Conservation (phyloP, 1,140 invertebrate species). For the Drosophila fuyamai region DNA sequence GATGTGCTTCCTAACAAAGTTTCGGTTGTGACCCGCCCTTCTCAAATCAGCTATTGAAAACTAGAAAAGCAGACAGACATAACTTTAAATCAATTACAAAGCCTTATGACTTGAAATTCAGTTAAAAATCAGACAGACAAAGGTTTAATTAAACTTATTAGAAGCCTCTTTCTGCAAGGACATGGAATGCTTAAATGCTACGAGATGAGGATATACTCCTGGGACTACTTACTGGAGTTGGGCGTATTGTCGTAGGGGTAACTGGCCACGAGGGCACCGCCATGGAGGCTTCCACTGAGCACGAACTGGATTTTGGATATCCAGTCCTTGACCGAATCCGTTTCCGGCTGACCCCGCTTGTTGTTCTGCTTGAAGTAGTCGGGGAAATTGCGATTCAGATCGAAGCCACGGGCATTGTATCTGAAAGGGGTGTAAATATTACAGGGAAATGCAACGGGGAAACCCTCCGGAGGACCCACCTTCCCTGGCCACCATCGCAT, state of each 20-base stretch:
- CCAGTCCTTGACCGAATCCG: slow-evolving; percentile 97
- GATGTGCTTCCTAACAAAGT: slow-evolving; percentile 17
- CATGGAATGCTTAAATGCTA: neutral
- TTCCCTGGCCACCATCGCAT: slow-evolving; percentile 93
- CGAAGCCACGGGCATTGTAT: slow-evolving; percentile 94
- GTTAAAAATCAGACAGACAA: too few relatives aligned
- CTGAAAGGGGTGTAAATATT: slow-evolving; percentile 83
- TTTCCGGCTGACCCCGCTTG: slow-evolving; percentile 95
- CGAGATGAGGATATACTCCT: neutral
- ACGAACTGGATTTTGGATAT: slow-evolving; percentile 96
- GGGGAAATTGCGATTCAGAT: slow-evolving; percentile 96
- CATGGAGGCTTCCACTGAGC: slow-evolving; percentile 95
- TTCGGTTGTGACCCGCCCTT: slow-evolving; percentile 7
- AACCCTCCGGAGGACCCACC: slow-evolving; percentile 85
- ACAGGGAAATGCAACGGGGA: neutral
- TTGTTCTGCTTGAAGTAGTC: slow-evolving; percentile 96
- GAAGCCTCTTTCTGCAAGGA: neutral
- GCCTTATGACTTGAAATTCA: neutral
- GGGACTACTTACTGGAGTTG: slow-evolving; percentile 92
- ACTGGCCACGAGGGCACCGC: slow-evolving; percentile 95
- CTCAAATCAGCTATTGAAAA: neutral
- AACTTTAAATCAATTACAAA: neutral
- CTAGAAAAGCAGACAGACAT: neutral
- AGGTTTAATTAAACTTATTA: neutral
- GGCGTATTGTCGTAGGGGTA: slow-evolving; percentile 97